phyloP scores from a whole-genome alignment of 2,797 vertebrate genomes.

The Gymnoscopelus braueri region DNA sequence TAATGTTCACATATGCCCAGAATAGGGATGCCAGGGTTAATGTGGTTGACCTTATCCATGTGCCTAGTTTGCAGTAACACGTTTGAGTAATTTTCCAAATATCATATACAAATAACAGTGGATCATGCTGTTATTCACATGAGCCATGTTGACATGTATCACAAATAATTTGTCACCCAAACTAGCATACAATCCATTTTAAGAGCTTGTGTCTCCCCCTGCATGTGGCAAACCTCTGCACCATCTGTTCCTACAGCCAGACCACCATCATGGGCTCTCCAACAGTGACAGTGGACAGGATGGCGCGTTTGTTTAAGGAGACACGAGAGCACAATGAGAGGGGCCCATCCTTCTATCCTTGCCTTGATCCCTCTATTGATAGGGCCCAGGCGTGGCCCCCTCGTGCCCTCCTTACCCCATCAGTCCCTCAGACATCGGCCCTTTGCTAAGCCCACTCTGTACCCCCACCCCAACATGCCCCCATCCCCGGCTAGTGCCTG shows the following conservation, averaged over 20 bases:
- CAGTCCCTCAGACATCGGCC: neutral
- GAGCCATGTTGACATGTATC: neutral
- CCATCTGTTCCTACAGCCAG: slow-evolving; percentile 69
- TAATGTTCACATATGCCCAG: no score
- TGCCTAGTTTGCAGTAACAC: neutral
- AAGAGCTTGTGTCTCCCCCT: slow-evolving; percentile 46
- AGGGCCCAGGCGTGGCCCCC: slow-evolving; percentile 53
- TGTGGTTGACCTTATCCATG: neutral
- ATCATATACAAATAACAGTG: neutral
- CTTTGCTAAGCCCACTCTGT: neutral
- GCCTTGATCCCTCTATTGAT: slow-evolving; percentile 76
- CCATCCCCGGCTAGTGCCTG: slow-evolving; percentile 43
- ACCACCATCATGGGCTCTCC: slow-evolving; percentile 51
- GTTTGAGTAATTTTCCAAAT: no score
- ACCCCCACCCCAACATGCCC: neutral
- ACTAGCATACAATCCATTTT: slow-evolving; percentile 8
- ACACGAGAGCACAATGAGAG: slow-evolving; percentile 72
- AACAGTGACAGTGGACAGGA: slow-evolving; percentile 41
- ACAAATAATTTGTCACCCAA: slow-evolving; percentile 14
- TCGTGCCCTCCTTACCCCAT: neutral
- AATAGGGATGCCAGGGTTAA: no score
- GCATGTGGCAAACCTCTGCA: slow-evolving; percentile 34
- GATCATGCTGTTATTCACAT: neutral
- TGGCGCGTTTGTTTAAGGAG: slow-evolving; percentile 75
- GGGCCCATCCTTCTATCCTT: slow-evolving; percentile 67